Conservation (phyloP, 2,888 invertebrate genomes). For the Sycophila texana region DNA sequence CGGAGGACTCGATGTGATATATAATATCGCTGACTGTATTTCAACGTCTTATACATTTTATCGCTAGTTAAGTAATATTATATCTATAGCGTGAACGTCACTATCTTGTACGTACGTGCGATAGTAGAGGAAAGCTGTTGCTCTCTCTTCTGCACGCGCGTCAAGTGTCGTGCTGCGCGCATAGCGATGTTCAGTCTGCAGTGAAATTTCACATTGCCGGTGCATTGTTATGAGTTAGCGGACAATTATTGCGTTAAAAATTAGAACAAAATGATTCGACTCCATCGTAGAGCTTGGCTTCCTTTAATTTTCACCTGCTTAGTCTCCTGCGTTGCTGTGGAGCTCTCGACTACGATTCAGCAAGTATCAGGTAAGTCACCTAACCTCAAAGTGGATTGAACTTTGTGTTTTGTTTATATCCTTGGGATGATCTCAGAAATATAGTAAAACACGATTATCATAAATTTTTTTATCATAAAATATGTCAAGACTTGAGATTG, state of each 20-base stretch:
- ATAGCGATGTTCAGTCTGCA: constrained; percentile 15
- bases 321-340: not conserved
- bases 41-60: too few relatives aligned
- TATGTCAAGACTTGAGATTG: too few relatives aligned
- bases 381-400: constrained; percentile 61
- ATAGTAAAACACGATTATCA: not conserved
- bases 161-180: not conserved
- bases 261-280: constrained; percentile 24
- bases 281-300: not conserved
- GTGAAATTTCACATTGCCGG: not conserved
- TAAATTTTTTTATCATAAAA: not conserved
- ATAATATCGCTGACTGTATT: too few relatives aligned
- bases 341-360: constrained; percentile 6
- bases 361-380: constrained; percentile 60
- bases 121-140: constrained; percentile 14
- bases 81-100: too few relatives aligned
- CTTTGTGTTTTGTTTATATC: constrained; percentile 11
- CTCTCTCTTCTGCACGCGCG: constrained; percentile 7
- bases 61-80: too few relatives aligned
- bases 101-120: not conserved
- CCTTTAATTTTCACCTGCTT: not conserved
- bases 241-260: not conserved
- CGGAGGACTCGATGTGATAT: too few relatives aligned
- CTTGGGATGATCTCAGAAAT: not conserved
- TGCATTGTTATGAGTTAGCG: constrained; percentile 12